Base-by-base conservation (phyloP, 2,113 vertebrate species). In the Serilophus lunatus region DNA sequence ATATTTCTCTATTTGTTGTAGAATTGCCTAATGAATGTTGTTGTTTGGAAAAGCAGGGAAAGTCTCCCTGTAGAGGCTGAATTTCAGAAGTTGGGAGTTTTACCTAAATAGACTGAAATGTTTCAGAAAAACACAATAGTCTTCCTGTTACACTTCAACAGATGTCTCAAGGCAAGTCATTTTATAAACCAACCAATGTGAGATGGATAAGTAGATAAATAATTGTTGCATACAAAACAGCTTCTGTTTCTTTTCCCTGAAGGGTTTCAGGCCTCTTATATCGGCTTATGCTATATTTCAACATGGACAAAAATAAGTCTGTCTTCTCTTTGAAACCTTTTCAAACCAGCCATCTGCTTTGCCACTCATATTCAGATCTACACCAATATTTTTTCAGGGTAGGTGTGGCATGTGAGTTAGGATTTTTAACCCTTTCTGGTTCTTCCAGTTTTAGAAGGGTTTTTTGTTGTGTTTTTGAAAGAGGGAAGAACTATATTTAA, bases 71-170 rank as follows among this genome's bases (percentile, higher is more conserved):
- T 93, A 93, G 92, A 95, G 91, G 71, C 82, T 92, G 68, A 86
- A 93, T 97, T 94, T 96, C 94, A 96, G 79, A 93, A 97, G 88
- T 82, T 85, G 45, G 70, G 70, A 95, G 91, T 96, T 97, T 85
- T 93, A 77, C 96, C 96, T 97, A 96, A 97, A 94, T 72, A 96
- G 91, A 96, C 95, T 90, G 91, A 97, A 97, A 97, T 92, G 94
- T 94, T 96, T 97, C 88, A 96, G 92, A 84, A 97, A 96, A 96
- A 94, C 82, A 98, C 94, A 98, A 96, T 97, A 95, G 93, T 84
- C 82, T 97, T 98, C 96, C 96, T 98, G 97, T 98, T 98, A 77
- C 65, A 94, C 95, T 97, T 97, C 96, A 96, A 96, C 97, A 97
- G 93, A 97, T 96, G 95, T 97, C 95, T 97, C 95, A 97, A 97